Conservation (phyloP, 2,113 vertebrate genomes). For the Lamprologus callipterus region DNA sequence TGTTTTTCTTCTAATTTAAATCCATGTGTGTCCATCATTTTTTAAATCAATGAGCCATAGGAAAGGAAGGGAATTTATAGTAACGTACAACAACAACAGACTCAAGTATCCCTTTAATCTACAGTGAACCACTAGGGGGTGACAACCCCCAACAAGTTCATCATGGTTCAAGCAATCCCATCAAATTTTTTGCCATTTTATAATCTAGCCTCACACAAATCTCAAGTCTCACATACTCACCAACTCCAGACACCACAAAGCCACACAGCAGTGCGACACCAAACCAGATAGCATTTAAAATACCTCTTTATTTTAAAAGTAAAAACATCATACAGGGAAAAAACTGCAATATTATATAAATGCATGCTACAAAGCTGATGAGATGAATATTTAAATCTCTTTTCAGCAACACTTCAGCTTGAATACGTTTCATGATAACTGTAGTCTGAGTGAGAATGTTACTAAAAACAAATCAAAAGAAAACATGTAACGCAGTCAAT, state of each 20-base stretch:
- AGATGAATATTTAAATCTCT: slow-evolving; percentile 10
- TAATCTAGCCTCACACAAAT: not conserved
- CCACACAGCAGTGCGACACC: not conserved
- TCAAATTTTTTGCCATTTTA: not conserved
- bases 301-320: slow-evolving; percentile 65
- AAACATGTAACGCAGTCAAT: slow-evolving; percentile 36
- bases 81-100: not conserved
- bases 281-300: slow-evolving; percentile 11
- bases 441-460: not conserved
- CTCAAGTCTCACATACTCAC: not conserved
- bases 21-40: not conserved
- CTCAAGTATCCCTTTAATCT: not conserved
- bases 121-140: slow-evolving; percentile 19
- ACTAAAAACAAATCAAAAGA: slow-evolving; percentile 8
- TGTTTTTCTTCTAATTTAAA: not conserved
- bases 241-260: not conserved
- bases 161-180: not conserved
- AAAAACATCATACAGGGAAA: slow-evolving; percentile 62
- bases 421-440: slow-evolving; percentile 12
- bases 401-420: slow-evolving; percentile 32
- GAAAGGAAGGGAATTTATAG: not conserved
- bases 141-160: not conserved
- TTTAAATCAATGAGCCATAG: not conserved
- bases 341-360: slow-evolving; percentile 46
- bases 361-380: slow-evolving; percentile 50